Evolutionary conservation across 2,113 vertebrate genomes (phyloP).

Genomic region (Carassius gibelio): DNA sequence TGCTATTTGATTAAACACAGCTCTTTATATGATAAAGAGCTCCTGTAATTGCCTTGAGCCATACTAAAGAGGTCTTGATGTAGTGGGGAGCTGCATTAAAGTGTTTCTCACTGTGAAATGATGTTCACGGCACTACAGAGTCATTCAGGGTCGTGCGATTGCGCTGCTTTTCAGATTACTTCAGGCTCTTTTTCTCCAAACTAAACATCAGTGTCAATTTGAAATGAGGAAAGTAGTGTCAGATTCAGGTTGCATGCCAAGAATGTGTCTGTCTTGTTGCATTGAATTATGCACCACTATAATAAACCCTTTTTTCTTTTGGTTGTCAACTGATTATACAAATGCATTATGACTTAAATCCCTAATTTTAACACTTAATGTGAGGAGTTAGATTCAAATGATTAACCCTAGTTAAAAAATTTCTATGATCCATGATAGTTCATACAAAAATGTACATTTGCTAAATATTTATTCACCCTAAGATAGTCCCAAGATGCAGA

Average conservation of each 20-base stretch:
- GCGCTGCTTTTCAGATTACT: background rate
- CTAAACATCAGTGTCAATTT: background rate
- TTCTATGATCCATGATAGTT: too few species aligned
- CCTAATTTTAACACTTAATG: background rate
- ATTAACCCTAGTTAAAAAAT: background rate
- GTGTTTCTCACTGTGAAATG: background rate
- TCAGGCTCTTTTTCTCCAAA: background rate
- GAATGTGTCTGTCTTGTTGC: background rate
- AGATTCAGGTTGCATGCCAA: background rate
- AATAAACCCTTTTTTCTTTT: background rate
- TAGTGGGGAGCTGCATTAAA: background rate
- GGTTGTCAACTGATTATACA: too few species aligned
- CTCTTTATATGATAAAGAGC: slow-evolving; percentile 2
- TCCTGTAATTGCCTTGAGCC: slow-evolving; percentile 19
- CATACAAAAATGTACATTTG: background rate
- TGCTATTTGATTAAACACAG: slow-evolving; percentile 10
- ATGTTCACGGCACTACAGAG: background rate
- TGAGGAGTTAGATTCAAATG: background rate
- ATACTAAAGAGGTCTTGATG: background rate
- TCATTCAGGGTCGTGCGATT: background rate
- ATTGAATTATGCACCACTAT: background rate
- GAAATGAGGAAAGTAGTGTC: background rate
- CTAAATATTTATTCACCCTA: background rate
- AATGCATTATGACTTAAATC: background rate
- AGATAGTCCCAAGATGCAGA: background rate